A percentile compares a stretch with the other conserved stretches of the same genome.
Conservation (phyloP, 2,888 invertebrate genomes). For the Agrotis clavis region DNA sequence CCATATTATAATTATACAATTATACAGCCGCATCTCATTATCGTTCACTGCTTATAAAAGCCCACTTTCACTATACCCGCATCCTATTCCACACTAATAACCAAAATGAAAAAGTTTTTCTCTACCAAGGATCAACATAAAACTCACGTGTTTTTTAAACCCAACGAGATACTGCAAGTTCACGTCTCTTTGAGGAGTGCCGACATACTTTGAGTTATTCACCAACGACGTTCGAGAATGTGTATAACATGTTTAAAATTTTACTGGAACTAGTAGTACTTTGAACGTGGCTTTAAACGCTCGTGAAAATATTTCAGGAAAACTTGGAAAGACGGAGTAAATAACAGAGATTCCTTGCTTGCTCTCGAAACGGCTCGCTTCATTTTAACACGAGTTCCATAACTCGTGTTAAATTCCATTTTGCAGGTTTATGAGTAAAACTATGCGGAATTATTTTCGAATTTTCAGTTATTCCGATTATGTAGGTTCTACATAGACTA, state of each 20-base stretch:
- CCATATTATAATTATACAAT: too few relatives aligned
- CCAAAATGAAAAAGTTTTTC: slow-evolving; percentile 7
- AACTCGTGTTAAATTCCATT: slow-evolving; percentile 3
- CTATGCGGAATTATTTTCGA: background rate
- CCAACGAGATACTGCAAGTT: background rate
- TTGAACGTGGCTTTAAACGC: background rate
- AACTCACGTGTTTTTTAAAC: slow-evolving; percentile 11
- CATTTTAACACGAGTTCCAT: background rate
- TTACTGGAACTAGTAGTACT: slow-evolving; percentile 3
- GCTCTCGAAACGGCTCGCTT: too few relatives aligned
- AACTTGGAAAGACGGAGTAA: slow-evolving; percentile 1
- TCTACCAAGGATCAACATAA: background rate
- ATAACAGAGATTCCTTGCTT: slow-evolving; percentile 9
- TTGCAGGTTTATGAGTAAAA: background rate
- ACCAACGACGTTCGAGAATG: slow-evolving; percentile 12
- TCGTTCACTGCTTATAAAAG: background rate
- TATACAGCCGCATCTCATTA: background rate
- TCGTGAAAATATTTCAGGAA: slow-evolving; percentile 29
- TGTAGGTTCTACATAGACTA: background rate
- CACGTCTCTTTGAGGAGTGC: slow-evolving; percentile 19
- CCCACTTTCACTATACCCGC: background rate
- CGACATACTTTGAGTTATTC: slow-evolving; percentile 28
- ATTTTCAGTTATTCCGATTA: background rate
- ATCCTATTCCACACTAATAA: slow-evolving; percentile 15
- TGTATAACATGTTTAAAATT: slow-evolving; percentile 16